Evolutionary conservation across 1,140 invertebrate genomes (phyloP), one percentile per base, ranked within the genome.

Genomic region (Aphaenogaster rudis): DNA sequence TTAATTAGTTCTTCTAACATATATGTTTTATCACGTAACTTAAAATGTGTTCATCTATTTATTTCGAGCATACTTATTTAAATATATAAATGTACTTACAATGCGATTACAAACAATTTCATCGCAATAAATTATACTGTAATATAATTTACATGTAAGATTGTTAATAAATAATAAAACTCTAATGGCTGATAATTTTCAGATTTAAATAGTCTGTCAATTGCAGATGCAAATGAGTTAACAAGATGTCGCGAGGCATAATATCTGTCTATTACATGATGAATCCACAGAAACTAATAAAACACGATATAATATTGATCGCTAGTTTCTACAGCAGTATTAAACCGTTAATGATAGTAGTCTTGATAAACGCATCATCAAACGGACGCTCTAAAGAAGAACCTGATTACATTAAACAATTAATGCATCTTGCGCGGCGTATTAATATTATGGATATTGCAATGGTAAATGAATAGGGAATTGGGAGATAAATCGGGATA

Each of bases 241-340:
- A 84, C 33, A 21, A 50, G 28, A 84, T 74, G 63, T 61, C n/a
- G 28, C 5, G 42, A 74, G 33, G 36, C 54, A 74, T 61, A 84
- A 74, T 76, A 84, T 13, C 66, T 39, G 1, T 54, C 48, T 54
- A 84, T 84, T 84, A 76, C 54, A n/a, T 42, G 54, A 84, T 84
- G 80, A 74, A 61, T 76, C 80, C 69, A n/a, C 1, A 39, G 54
- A n/a, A 57, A n/a, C 42, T 84, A 84, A 76, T 84, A 76, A 76
- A 84, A 84, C 42, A 74, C 2, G 52, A 28, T 50, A 42, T 84
- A 63, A 76, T 61, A 76, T 74, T 61, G 54, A 76, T 84, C 17
- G 17, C 2, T 61, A 36, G n/a, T 84, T 61, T 48, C 69, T 54
- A 15, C 48, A 67, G 15, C 28, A 28, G 0, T 17, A 39, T 67